Conservation (phyloP, 2,888 invertebrate genomes). For the Willowsia nigromaculata region DNA sequence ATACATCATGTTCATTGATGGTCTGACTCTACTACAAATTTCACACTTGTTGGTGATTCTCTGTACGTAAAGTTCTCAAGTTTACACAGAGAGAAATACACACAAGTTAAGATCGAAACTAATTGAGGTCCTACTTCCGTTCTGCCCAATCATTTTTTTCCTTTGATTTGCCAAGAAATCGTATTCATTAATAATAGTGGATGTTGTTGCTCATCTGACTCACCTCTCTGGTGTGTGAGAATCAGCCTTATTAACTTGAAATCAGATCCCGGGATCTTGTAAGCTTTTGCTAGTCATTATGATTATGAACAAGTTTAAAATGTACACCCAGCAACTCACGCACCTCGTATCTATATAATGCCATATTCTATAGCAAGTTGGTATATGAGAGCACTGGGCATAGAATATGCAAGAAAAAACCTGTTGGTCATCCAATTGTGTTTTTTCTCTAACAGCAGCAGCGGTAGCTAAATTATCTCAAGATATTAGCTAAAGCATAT, state of each 20-base stretch:
- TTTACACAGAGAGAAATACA: conserved; percentile 24
- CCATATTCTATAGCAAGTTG: not conserved
- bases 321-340: not conserved
- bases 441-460: not conserved
- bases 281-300: conserved; percentile 60
- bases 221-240: conserved; percentile 46
- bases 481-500: conserved; percentile 55
- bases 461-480: conserved; percentile 46
- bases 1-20: conserved; percentile 14
- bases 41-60: conserved; percentile 19
- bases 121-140: conserved; percentile 37
- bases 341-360: not conserved
- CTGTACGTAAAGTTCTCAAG: not conserved
- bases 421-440: conserved; percentile 48
- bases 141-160: conserved; percentile 45
- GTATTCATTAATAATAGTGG: conserved; percentile 16
- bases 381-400: not conserved
- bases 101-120: conserved; percentile 10
- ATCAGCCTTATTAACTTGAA: conserved; percentile 63
- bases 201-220: not conserved
- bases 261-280: conserved; percentile 66
- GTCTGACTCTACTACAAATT: conserved; percentile 1
- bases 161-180: conserved; percentile 48
- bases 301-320: conserved; percentile 60
- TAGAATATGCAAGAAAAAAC: conserved; percentile 33